Evolutionary conservation across 2,113 vertebrate species (phyloP), one percentile per base, ranked within the genome.

Genomic region (Gambusia affinis): DNA sequence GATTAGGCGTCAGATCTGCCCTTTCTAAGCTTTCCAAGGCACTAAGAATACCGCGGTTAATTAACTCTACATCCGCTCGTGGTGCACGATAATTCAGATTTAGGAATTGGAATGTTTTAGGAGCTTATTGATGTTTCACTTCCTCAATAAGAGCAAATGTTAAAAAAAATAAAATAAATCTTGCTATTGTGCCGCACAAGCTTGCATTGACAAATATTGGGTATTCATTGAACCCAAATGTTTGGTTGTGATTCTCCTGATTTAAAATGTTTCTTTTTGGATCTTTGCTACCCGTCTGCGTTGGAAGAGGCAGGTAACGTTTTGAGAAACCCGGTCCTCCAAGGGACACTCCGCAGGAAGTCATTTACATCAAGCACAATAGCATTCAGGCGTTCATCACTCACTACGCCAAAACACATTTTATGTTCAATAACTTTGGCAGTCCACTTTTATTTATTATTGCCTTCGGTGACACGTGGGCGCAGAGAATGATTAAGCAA

Each of bases 371-470:
- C 74, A 82, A 37, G 78, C 54, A 31, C 72, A 81, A 77, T 57
- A 64, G 68, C 42, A 44, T 84, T 75, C 67, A 66, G 74, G 64
- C 84, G 77, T 79, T 84, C 74, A 76, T 85, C 79, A 82, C 68
- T 79, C 65, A 60, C 64, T 66, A 27, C 60, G 67, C 62, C 78
- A 37, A 33, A 79, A 81, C 65, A 37, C 24, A 14, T 87, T 85
- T 89, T 82, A 75, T 66, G 78, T 81, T 81, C 82, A 79, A 87
- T 87, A 82, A 76, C 72, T 70, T 78, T 84, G 70, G 84, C 83
- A 60, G 80, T 77, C 83, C 76, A 86, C 81, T 85, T 78, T 80
- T 85, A 77, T 89, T 87, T 81, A 75, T 88, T 85, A 72, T 57
- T 67, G 75, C 76, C 74, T 72, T 84, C 79, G 63, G 62, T 85